A percentile compares a stretch with the other conserved stretches of the same genome.
phyloP scores from a whole-genome alignment of 2,888 invertebrate species.

The Cepaea hortensis region DNA sequence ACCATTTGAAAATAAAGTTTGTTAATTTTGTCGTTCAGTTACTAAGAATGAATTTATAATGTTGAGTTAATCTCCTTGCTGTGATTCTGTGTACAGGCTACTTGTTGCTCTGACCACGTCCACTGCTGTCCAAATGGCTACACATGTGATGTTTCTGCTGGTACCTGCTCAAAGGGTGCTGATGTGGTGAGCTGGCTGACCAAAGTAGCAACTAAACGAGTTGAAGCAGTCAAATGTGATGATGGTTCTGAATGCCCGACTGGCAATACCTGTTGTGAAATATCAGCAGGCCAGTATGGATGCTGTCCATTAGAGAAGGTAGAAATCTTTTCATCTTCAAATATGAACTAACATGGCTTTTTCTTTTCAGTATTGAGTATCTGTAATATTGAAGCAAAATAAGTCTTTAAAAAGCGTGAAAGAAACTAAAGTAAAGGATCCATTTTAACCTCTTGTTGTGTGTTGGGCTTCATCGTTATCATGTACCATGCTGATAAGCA shows the following conservation, averaged over 20 bases:
- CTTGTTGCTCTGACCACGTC: slow-evolving; percentile 69
- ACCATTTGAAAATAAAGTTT: too few relatives aligned
- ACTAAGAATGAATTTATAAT: too few relatives aligned
- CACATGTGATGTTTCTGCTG: slow-evolving; percentile 60
- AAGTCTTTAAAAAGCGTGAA: too few relatives aligned
- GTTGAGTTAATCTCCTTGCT: neutral
- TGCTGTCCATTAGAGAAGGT: slow-evolving; percentile 53
- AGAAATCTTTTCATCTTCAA: neutral
- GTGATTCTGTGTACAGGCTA: slow-evolving; percentile 57
- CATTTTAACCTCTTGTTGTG: too few relatives aligned
- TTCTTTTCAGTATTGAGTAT: slow-evolving; percentile 56
- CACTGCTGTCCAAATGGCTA: slow-evolving; percentile 72
- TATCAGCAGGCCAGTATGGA: slow-evolving; percentile 54
- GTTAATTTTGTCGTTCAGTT: too few relatives aligned
- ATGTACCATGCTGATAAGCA: too few relatives aligned
- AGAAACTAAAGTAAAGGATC: too few relatives aligned
- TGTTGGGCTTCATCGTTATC: too few relatives aligned
- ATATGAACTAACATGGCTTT: neutral
- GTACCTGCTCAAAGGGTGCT: slow-evolving; percentile 55
- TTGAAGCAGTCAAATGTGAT: slow-evolving; percentile 53
- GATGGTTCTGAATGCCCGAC: slow-evolving; percentile 56
- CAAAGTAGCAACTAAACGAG: slow-evolving; percentile 34
- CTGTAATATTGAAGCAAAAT: too few relatives aligned
- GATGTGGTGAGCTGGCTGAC: slow-evolving; percentile 19
- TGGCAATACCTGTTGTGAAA: slow-evolving; percentile 65